Evolutionary conservation across 2,888 invertebrate genomes (phyloP), one percentile per base, ranked within the genome.

Genomic region (Pantelozetes paolii): DNA sequence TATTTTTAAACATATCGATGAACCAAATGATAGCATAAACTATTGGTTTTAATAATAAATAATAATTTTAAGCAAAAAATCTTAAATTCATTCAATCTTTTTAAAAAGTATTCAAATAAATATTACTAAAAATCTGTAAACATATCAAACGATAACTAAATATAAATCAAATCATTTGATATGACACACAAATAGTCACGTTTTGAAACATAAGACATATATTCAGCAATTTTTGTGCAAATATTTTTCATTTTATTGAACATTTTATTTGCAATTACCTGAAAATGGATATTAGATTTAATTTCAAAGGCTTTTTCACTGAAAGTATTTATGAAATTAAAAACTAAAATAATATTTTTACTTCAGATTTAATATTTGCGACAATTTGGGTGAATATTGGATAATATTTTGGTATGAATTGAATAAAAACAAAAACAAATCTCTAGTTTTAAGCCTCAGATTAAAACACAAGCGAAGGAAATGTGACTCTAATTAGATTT

Each of bases 121-220:
- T n/a, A n/a, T n/a, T n/a, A n/a, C n/a, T n/a, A n/a, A n/a, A n/a
- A n/a, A n/a, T n/a, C n/a, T n/a, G 69, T 23, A 69, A 69, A 69
- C 57, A 28, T 64, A 64, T 64, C 62, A 36, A 36, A 36, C 40
- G 42, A 69, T 69, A 45, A 69, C 45, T 18, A 69, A 45, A 69
- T n/a, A n/a, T 69, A 69, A 45, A 69, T 42, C 26, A 42, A 45
- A 45, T 69, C 9, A 67, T 40, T 15, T 57, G 54, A 50, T 18
- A 54, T 64, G 69, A 42, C 45, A 42, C 26, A 42, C 45, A n/a
- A 26, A 45, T 26, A 69, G 69, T 69, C 69, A 69, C 69, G 69
- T 69, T 69, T 69, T 42, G 69, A 69, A 69, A 69, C 45, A 69
- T 69, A 69, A 69, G 69, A 69, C 45, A 69, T 45, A n/a, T n/a